phyloP scores from a whole-genome alignment of 2,888 invertebrate species.

The Hypercompe scribonia region DNA sequence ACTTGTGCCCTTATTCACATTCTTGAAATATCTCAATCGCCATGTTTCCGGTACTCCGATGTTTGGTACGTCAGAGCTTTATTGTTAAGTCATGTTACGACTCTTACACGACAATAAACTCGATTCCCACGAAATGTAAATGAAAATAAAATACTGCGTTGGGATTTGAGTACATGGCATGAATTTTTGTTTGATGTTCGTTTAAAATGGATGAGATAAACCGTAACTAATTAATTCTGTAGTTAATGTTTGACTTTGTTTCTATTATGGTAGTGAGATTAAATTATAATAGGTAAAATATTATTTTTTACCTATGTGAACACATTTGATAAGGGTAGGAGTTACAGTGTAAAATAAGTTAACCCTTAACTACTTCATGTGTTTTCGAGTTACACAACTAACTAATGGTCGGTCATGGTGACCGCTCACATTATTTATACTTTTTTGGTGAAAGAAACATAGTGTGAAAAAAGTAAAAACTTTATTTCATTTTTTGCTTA shows the following conservation, averaged over 20 bases:
- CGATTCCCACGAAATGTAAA: conserved; percentile 33
- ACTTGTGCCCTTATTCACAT: conserved; percentile 47
- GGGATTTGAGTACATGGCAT: neutral
- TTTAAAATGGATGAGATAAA: neutral
- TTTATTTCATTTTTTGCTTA: too few relatives aligned
- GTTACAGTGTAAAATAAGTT: too few relatives aligned
- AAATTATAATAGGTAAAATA: neutral
- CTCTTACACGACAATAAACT: conserved; percentile 14
- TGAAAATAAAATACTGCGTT: conserved; percentile 16
- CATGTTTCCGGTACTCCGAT: conserved; percentile 26
- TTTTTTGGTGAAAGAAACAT: too few relatives aligned
- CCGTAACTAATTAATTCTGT: too few relatives aligned
- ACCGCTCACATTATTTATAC: too few relatives aligned
- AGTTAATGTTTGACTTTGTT: neutral
- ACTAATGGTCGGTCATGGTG: too few relatives aligned
- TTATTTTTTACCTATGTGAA: too few relatives aligned
- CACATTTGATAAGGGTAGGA: too few relatives aligned
- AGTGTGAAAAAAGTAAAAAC: too few relatives aligned
- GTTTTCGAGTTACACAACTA: too few relatives aligned
- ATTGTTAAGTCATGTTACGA: conserved; percentile 13
- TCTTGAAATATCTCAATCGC: conserved; percentile 58
- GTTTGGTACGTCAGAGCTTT: conserved; percentile 31
- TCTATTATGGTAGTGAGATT: neutral
- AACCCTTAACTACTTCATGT: too few relatives aligned
- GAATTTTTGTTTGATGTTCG: neutral